These are phyloP conservation scores for Corapipo altera DNA, from an alignment of 2,113 vertebrate genomes.

Conservation along the genomic window DNA sequence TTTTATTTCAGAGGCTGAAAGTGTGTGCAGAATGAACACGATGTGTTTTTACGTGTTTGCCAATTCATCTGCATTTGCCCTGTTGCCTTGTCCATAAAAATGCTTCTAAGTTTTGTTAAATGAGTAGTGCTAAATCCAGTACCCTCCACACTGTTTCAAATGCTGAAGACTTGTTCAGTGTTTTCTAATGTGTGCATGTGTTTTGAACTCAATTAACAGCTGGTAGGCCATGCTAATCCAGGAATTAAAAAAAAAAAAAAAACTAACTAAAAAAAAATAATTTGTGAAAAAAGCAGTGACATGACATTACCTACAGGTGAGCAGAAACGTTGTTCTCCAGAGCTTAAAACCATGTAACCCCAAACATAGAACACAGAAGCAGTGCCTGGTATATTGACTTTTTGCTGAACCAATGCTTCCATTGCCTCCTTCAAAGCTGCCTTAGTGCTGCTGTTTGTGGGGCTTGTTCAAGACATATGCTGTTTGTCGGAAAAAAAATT, in stretches of 20 bases:
- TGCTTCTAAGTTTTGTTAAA: background rate
- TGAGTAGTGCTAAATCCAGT: background rate
- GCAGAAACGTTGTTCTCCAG: background rate
- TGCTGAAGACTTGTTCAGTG: background rate
- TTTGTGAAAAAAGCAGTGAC: background rate
- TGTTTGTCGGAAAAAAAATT: background rate
- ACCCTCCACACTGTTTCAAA: background rate
- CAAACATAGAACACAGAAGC: background rate
- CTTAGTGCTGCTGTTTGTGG: background rate
- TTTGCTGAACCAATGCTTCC: background rate
- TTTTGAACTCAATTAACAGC: background rate
- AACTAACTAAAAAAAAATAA: too few species aligned
- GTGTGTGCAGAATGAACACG: background rate
- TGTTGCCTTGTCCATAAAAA: background rate
- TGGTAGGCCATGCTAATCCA: background rate
- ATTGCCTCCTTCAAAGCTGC: background rate
- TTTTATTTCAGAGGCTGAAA: background rate
- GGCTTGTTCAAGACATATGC: background rate
- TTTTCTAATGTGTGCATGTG: background rate
- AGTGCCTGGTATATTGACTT: background rate
- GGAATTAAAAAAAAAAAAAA: background rate
- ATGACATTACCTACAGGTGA: background rate
- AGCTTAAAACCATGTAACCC: background rate
- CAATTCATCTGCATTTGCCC: background rate
- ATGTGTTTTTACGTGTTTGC: background rate